Percentiles rank a stretch among this genome's conserved stretches.
These are phyloP conservation scores for Pardalotus punctatus DNA, from an alignment of 2,113 vertebrate genomes.

Conservation along the genomic window DNA sequence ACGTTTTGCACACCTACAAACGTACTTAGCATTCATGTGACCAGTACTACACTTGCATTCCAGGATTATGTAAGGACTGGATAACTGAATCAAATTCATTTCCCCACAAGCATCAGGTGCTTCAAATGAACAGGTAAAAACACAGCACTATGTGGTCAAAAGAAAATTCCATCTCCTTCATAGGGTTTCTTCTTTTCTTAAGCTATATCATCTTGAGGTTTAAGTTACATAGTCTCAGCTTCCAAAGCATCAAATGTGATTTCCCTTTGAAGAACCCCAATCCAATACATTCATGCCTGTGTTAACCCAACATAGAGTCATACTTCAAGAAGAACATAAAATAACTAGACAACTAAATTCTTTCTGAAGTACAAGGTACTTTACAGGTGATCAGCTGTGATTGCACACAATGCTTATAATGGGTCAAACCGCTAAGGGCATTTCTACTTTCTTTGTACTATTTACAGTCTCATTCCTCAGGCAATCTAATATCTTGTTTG, in stretches of 20 bases:
- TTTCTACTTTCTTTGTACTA: conserved; percentile 28
- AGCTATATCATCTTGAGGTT: not conserved
- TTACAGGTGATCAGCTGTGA: not conserved
- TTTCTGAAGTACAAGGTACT: not conserved
- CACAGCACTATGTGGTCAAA: not conserved
- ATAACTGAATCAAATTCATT: not conserved
- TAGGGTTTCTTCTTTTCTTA: not conserved
- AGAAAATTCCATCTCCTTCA: not conserved
- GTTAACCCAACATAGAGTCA: not conserved
- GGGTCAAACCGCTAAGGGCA: not conserved
- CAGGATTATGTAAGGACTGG: not conserved
- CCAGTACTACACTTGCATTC: not conserved
- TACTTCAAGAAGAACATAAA: not conserved
- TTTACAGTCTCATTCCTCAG: conserved; percentile 33
- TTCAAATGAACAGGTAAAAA: conserved; percentile 2
- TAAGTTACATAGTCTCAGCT: not conserved
- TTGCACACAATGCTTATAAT: not conserved
- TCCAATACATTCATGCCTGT: not conserved
- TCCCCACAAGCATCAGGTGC: not conserved
- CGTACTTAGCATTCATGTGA: not conserved
- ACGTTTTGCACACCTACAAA: not conserved
- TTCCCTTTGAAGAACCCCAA: not conserved
- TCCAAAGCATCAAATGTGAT: not conserved
- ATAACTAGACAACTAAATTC: not conserved
- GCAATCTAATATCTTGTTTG: conserved; percentile 44